These are phyloP conservation scores for Eumacrocentrus americanus DNA, from an alignment of 2,888 invertebrate species.

Conservation along the genomic window DNA sequence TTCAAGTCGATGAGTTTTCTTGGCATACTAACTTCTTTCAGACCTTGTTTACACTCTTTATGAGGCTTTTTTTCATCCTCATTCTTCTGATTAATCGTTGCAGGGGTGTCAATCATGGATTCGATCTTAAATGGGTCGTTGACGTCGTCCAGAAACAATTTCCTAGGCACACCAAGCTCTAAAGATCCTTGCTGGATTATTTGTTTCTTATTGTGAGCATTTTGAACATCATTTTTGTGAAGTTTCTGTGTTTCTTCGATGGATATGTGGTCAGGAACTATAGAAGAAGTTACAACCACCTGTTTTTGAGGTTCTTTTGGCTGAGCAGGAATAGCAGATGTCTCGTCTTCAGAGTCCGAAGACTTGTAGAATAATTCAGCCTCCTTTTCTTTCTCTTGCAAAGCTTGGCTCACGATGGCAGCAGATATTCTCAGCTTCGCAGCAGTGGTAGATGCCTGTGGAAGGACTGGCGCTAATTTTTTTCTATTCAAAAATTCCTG, in stretches of 20 bases:
- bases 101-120: not conserved
- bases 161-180: slow-evolving; percentile 38
- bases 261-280: not conserved
- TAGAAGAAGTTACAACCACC: not conserved
- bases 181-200: slow-evolving; percentile 36
- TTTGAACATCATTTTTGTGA: slow-evolving; percentile 31
- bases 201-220: slow-evolving; percentile 37
- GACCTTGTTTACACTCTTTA: slow-evolving; percentile 32
- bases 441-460: slow-evolving; percentile 59
- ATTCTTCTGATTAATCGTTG: not conserved
- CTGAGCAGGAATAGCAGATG: not conserved
- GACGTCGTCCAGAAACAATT: slow-evolving; percentile 41
- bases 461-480: slow-evolving; percentile 48
- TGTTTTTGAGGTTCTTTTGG: not conserved
- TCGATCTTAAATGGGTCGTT: not conserved
- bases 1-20: slow-evolving; percentile 36
- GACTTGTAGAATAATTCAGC: slow-evolving; percentile 79
- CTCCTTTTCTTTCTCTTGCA: slow-evolving; percentile 77
- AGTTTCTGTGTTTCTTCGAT: slow-evolving; percentile 35
- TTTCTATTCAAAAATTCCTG: slow-evolving; percentile 76
- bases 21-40: slow-evolving; percentile 29
- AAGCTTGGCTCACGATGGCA: slow-evolving; percentile 67
- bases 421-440: slow-evolving; percentile 70
- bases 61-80: slow-evolving; percentile 3
- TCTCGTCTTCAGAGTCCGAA: slow-evolving; percentile 64